Evolutionary conservation across 2,888 invertebrate species (phyloP).

Genomic region (Gastrophysa polygoni): DNA sequence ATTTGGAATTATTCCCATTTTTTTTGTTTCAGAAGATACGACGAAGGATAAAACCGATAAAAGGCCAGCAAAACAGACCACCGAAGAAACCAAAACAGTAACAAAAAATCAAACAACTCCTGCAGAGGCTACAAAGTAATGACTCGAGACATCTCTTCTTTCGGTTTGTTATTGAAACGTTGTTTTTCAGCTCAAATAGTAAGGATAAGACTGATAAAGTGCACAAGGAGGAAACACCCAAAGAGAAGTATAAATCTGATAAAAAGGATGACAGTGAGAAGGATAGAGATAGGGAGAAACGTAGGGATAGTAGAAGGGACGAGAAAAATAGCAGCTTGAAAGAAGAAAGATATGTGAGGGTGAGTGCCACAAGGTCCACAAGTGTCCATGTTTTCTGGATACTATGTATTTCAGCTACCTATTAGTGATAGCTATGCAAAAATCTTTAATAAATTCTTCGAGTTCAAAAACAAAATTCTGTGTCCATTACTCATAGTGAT

Average conservation of each 20-base stretch:
- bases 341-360: conserved; percentile 48
- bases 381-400: too few species aligned
- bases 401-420: too few species aligned
- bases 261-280: conserved; percentile 66
- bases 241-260: conserved; percentile 63
- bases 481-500: too few species aligned
- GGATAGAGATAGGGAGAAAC: conserved; percentile 66
- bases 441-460: too few species aligned
- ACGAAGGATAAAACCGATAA: conserved; percentile 48
- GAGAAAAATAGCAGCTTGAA: conserved; percentile 49
- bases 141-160: too few species aligned
- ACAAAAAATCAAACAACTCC: conserved; percentile 40
- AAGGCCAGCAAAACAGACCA: conserved; percentile 41
- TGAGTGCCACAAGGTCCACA: conserved; percentile 43
- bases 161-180: too few species aligned
- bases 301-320: conserved; percentile 64
- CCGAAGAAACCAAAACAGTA: conserved; percentile 43
- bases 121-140: conserved; percentile 44
- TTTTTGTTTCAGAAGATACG: conserved; percentile 32
- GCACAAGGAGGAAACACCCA: conserved; percentile 53
- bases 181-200: conserved; percentile 28
- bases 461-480: too few species aligned
- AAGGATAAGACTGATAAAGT: conserved; percentile 55
- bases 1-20: not conserved
- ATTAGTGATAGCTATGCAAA: too few species aligned